phyloP scores from a whole-genome alignment of 1,140 invertebrate genomes.

The Fopius arisanus region DNA sequence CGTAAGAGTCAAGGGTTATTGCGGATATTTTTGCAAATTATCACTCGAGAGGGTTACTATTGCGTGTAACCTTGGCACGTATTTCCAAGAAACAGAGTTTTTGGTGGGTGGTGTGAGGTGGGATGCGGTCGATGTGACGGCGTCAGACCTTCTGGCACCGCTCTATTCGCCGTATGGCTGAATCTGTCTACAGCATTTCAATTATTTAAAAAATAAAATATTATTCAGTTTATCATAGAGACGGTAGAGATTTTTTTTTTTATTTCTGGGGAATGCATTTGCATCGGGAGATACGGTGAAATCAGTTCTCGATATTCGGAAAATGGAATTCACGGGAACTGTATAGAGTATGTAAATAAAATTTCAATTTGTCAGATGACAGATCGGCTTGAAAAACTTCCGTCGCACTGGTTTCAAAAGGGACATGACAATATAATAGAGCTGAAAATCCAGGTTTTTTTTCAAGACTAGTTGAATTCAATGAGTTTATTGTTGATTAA shows the following conservation, averaged over 20 bases:
- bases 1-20: too few species aligned
- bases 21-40: neutral
- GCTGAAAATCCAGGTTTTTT: too few species aligned
- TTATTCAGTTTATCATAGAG: neutral
- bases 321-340: neutral
- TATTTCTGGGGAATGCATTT: neutral
- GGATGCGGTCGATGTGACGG: conserved; percentile 42
- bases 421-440: too few species aligned
- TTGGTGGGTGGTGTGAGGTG: neutral
- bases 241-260: neutral
- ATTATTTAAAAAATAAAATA: conserved; percentile 17
- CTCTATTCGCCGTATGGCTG: conserved; percentile 15
- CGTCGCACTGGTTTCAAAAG: too few species aligned
- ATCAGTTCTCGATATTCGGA: neutral
- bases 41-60: conserved; percentile 7
- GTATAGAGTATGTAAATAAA: neutral
- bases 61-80: conserved; percentile 21
- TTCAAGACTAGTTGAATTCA: too few species aligned
- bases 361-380: too few species aligned
- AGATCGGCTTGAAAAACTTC: too few species aligned
- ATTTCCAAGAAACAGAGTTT: neutral
- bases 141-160: conserved; percentile 52
- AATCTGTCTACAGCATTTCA: neutral
- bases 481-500: too few species aligned
- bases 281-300: neutral